A percentile compares a stretch with the other conserved stretches of the same genome.
Evolutionary conservation across 2,113 vertebrate genomes (phyloP).

Genomic region (Arizona elegans): DNA sequence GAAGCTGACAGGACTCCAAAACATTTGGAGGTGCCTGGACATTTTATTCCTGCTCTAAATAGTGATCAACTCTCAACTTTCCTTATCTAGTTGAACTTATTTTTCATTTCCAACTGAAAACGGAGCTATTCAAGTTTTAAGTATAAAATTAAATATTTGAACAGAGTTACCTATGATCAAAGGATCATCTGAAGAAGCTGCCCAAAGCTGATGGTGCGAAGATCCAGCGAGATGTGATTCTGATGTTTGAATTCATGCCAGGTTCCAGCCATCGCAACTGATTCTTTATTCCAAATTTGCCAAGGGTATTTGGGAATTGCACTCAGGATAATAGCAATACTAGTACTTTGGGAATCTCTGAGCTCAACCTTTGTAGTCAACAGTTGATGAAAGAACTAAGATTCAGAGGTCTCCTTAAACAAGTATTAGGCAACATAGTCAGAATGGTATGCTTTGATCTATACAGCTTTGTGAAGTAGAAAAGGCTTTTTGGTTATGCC

Average conservation of each 20-base stretch:
- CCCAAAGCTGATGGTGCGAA: too few species aligned
- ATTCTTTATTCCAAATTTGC: not conserved
- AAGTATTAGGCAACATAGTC: not conserved
- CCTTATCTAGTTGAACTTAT: not conserved
- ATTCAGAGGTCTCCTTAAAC: not conserved
- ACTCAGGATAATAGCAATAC: not conserved
- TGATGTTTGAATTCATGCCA: not conserved
- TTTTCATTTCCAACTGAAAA: not conserved
- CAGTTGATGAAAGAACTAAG: not conserved
- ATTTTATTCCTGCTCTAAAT: not conserved
- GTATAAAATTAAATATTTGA: not conserved
- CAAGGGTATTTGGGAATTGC: not conserved
- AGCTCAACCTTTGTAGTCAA: not conserved
- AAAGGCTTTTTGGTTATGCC: not conserved
- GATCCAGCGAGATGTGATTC: too few species aligned
- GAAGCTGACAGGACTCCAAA: not conserved
- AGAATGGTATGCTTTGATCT: not conserved
- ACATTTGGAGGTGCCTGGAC: not conserved
- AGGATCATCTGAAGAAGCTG: not conserved
- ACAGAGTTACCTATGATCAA: not conserved
- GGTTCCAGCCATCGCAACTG: not conserved
- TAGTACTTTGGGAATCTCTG: not conserved
- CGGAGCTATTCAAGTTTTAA: not conserved
- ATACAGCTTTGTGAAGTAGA: not conserved
- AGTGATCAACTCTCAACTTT: not conserved